Evolutionary conservation across 2,888 invertebrate species (phyloP).

Genomic region (Euspilapteryx auroguttella): DNA sequence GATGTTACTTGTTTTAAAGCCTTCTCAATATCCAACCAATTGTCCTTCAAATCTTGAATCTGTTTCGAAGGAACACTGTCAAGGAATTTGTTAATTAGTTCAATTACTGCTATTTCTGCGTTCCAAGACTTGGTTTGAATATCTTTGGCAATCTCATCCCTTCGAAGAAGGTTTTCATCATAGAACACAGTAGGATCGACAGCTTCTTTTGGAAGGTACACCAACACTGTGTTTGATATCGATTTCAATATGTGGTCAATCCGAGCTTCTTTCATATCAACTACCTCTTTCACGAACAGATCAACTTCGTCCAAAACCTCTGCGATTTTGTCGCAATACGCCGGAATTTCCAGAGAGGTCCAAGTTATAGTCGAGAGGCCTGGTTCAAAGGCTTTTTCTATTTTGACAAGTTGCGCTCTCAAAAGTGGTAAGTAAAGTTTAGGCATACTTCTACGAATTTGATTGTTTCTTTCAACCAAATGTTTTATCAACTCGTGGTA

Average conservation of each 20-base stretch:
- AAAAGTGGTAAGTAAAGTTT: constrained; percentile 71
- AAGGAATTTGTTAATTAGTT: constrained; percentile 77
- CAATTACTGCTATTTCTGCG: constrained; percentile 76
- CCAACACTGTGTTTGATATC: constrained; percentile 63
- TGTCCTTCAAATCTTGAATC: constrained; percentile 60
- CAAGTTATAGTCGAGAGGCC: constrained; percentile 79
- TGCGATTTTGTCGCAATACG: constrained; percentile 62
- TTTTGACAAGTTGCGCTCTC: constrained; percentile 65
- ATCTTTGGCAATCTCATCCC: constrained; percentile 41
- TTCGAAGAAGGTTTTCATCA: constrained; percentile 62
- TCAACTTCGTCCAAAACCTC: constrained; percentile 63
- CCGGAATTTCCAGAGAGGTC: constrained; percentile 75
- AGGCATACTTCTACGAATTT: constrained; percentile 65
- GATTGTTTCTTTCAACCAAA: constrained; percentile 65
- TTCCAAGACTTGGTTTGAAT: constrained; percentile 47
- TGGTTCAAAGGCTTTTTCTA: constrained; percentile 73
- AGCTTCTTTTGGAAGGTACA: constrained; percentile 65
- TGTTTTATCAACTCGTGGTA: constrained; percentile 64
- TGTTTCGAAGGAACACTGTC: constrained; percentile 61
- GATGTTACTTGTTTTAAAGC: constrained; percentile 64
- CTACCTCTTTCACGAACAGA: constrained; percentile 68
- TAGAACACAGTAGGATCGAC: constrained; percentile 65
- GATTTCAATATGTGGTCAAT: constrained; percentile 69
- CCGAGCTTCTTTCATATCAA: constrained; percentile 75
- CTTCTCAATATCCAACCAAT: constrained; percentile 66